Base-by-base conservation (phyloP, 2,888 invertebrate species). In the Biston stratarius region DNA sequence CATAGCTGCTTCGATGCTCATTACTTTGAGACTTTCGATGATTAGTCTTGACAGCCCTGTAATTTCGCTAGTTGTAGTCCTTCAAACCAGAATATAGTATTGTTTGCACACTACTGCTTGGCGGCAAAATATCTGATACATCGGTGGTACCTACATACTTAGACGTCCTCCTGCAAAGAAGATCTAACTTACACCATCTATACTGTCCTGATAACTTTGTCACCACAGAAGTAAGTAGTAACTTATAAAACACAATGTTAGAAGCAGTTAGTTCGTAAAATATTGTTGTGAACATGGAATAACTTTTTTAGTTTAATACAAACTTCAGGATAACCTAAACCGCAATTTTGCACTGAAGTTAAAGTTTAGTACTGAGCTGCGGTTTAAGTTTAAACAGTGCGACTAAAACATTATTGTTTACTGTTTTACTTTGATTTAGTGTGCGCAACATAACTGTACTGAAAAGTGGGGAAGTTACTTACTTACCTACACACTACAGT, bases 211-310 rank as follows among this genome's bases (percentile, higher is more conserved):
- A 33, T 34, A 38, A 53, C 14, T 53, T 53, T 53, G 15, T 40
- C 53, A 5, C 15, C 55, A 33, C 52, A 9, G 38, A 38, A 52
- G 38, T 51, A 34, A 1, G 10, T 33, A 24, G 7, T 9, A 3
- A 7, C 7, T 33, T 49, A 34, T 14, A 36, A 51, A 36, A 36
- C n/a, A 36, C 51, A 14, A 38, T 53, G 53, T 53, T 51, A 34
- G 40, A 38, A 40, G 36, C 15, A 15, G 36, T 33, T 45, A 45
- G 72, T 71, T 75, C 58, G 63, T 56, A 33, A 70, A 74, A 82
- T 77, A 71, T 72, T 77, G 76, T 79, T 75, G 61, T 62, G 68
- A 77, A 77, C 74, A 71, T 64, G 65, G 67, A 78, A 81, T 77
- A 75, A 79, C 71, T 79, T 77, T 82, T 82, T 77, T 74, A 70